These are phyloP conservation scores for Hephaestus fuliginosus DNA, from an alignment of 2,797 vertebrate genomes.

Conservation along the genomic window DNA sequence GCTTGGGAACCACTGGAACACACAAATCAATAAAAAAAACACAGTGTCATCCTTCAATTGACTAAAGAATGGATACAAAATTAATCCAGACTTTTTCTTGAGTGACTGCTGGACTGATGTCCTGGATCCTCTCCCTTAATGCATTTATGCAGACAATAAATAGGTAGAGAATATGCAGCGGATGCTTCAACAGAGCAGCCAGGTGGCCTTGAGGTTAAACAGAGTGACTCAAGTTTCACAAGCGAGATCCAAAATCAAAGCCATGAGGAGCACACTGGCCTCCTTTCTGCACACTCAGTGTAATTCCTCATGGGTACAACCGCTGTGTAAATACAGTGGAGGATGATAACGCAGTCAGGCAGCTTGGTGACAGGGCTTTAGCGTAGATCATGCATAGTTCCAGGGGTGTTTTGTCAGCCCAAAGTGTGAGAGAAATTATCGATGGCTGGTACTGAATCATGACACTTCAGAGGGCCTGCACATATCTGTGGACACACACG, in stretches of 20 bases:
- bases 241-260: not conserved
- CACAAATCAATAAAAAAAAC: not conserved
- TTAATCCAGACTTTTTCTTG: not conserved
- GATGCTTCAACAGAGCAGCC: not conserved
- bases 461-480: not conserved
- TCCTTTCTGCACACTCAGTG: not conserved
- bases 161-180: not conserved
- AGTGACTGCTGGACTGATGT: not conserved
- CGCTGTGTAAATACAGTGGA: not conserved
- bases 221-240: not conserved
- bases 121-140: not conserved
- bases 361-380: not conserved
- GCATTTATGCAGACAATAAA: slow-evolving; percentile 2
- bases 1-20: not conserved
- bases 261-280: not conserved
- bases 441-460: not conserved
- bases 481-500: not conserved
- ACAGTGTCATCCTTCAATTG: not conserved
- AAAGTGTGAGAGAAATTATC: not conserved
- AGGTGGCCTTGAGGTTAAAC: not conserved
- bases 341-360: not conserved
- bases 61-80: not conserved
- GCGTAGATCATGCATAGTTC: not conserved
- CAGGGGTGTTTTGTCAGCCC: not conserved
- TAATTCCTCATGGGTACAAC: not conserved